Conservation (phyloP, 2,888 invertebrate genomes). For the Dorcus parallelipipedus region DNA sequence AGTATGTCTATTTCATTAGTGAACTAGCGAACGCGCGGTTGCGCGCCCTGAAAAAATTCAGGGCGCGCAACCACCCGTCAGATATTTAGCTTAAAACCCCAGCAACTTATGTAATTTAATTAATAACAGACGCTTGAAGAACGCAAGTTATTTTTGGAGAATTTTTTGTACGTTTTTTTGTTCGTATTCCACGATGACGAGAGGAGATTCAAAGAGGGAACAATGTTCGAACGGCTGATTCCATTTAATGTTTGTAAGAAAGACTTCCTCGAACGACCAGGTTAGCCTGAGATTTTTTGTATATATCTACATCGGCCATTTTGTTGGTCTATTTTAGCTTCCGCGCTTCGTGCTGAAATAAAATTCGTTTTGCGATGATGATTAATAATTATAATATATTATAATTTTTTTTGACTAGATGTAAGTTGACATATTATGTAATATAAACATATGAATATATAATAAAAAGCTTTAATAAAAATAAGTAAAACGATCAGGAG, state of each 20-base stretch:
- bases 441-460: slow-evolving; percentile 7
- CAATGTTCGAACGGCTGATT: slow-evolving; percentile 38
- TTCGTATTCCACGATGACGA: slow-evolving; percentile 20
- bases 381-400: slow-evolving; percentile 14
- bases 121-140: slow-evolving; percentile 31
- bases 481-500: slow-evolving; percentile 12
- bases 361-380: slow-evolving; percentile 5
- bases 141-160: slow-evolving; percentile 26
- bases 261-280: slow-evolving; percentile 45
- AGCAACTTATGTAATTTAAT: neutral
- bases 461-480: slow-evolving; percentile 23
- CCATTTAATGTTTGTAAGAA: slow-evolving; percentile 22
- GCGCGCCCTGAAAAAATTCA: no score
- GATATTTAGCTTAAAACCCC: slow-evolving; percentile 11
- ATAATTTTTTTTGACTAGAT: slow-evolving; percentile 29
- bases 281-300: slow-evolving; percentile 46
- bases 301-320: slow-evolving; percentile 44
- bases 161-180: slow-evolving; percentile 14
- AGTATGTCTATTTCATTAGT: neutral
- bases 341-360: slow-evolving; percentile 14
- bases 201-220: slow-evolving; percentile 28
- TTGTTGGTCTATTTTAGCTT: slow-evolving; percentile 27
- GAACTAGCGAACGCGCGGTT: no score
- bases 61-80: neutral
- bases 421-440: slow-evolving; percentile 29